Evolutionary conservation across 2,797 vertebrate genomes (phyloP).

Genomic region (Danio aesculapii): DNA sequence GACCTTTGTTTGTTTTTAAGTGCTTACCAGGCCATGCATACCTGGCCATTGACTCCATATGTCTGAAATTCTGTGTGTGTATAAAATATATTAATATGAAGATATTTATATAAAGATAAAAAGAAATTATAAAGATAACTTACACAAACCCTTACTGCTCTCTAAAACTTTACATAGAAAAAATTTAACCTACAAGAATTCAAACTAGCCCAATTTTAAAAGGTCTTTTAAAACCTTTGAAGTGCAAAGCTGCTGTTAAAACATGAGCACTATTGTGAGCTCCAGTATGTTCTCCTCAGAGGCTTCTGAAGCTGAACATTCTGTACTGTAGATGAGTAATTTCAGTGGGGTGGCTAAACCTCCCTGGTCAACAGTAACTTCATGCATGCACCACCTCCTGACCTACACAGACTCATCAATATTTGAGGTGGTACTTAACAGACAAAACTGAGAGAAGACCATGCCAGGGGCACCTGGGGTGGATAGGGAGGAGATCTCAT

Average conservation of each 20-base stretch:
- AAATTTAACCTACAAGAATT: background rate
- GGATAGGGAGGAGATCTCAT: conserved; percentile 50
- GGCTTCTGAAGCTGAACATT: conserved; percentile 40
- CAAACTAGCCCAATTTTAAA: background rate
- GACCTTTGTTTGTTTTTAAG: too few species aligned
- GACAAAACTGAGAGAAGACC: conserved; percentile 80
- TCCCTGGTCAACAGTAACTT: conserved; percentile 51
- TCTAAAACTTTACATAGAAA: background rate
- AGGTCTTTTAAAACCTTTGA: background rate
- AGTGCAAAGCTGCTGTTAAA: conserved; percentile 2
- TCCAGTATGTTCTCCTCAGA: conserved; percentile 23
- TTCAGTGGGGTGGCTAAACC: conserved; percentile 51
- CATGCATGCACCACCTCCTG: conserved; percentile 62
- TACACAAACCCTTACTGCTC: background rate
- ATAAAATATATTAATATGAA: background rate
- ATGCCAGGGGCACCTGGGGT: conserved; percentile 71
- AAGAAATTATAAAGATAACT: too few species aligned
- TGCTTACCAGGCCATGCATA: too few species aligned
- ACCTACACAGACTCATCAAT: conserved; percentile 80
- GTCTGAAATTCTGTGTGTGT: too few species aligned
- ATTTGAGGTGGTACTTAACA: conserved; percentile 82
- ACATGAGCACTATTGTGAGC: background rate
- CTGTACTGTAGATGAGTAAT: conserved; percentile 42
- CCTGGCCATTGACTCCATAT: too few species aligned
- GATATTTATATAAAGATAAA: too few species aligned